Conservation (phyloP, 2,797 vertebrate species). For the Notamacropus eugenii region DNA sequence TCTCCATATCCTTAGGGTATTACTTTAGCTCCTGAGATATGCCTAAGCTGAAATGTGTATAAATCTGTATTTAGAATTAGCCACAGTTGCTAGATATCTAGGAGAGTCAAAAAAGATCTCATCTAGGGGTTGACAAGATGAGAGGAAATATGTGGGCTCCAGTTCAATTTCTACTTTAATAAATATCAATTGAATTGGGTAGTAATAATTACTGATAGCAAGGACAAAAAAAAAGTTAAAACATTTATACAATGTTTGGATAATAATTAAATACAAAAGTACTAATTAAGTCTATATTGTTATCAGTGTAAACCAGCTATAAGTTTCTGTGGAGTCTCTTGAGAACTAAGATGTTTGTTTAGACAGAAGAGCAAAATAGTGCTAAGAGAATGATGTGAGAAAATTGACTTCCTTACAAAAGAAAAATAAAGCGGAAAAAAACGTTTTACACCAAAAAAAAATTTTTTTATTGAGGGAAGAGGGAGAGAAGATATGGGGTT, state of each 20-base stretch:
- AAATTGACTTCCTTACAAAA: neutral
- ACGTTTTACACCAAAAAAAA: neutral
- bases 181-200: neutral
- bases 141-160: neutral
- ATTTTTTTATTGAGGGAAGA: neutral
- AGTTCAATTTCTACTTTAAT: neutral
- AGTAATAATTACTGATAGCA: neutral
- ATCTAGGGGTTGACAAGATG: neutral
- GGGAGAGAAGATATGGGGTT: neutral
- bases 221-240: neutral
- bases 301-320: neutral
- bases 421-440: neutral
- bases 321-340: neutral
- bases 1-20: neutral
- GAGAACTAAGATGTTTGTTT: neutral
- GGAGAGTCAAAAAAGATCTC: conserved; percentile 2
- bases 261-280: neutral
- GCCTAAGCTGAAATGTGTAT: neutral
- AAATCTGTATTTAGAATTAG: neutral
- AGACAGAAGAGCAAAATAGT: neutral
- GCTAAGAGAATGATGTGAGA: neutral
- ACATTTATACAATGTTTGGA: neutral
- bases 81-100: neutral
- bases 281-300: neutral
- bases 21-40: no score